Percentiles rank a stretch among this genome's conserved stretches.
These are phyloP conservation scores for Bos taurus DNA, from an alignment of 2,113 vertebrate genomes.

Conservation along the genomic window DNA sequence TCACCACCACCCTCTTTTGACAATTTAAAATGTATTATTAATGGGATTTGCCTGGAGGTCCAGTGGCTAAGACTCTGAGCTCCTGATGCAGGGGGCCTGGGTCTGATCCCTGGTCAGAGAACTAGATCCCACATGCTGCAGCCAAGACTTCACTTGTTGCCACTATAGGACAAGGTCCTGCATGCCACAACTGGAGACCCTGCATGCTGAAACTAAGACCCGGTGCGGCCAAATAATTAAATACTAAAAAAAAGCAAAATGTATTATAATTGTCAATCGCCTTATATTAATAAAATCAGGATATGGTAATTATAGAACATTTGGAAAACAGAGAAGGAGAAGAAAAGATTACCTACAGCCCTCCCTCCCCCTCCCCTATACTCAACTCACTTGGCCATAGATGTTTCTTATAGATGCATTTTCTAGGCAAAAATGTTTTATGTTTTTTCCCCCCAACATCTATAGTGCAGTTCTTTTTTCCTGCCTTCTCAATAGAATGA, in stretches of 20 bases:
- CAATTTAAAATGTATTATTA: neutral
- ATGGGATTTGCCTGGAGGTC: neutral
- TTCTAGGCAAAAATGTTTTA: neutral
- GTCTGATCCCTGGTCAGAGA: neutral
- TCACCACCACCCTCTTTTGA: neutral
- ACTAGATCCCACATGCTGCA: neutral
- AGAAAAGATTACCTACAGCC: neutral
- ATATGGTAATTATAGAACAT: neutral
- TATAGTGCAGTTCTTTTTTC: neutral
- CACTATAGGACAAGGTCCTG: neutral
- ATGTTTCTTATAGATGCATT: neutral
- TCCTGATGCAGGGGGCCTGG: neutral
- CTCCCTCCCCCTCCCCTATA: neutral
- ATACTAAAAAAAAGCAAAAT: neutral
- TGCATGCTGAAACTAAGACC: neutral
- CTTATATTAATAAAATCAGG: neutral
- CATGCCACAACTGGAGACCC: neutral
- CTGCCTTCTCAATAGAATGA: neutral
- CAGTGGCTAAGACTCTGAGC: neutral
- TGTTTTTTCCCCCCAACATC: neutral
- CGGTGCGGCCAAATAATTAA: neutral
- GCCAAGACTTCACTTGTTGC: neutral
- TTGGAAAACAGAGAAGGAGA: neutral
- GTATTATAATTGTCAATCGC: neutral
- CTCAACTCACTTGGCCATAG: neutral